These are phyloP conservation scores for Oenanthe melanoleuca DNA, from an alignment of 2,113 vertebrate species.

Conservation along the genomic window DNA sequence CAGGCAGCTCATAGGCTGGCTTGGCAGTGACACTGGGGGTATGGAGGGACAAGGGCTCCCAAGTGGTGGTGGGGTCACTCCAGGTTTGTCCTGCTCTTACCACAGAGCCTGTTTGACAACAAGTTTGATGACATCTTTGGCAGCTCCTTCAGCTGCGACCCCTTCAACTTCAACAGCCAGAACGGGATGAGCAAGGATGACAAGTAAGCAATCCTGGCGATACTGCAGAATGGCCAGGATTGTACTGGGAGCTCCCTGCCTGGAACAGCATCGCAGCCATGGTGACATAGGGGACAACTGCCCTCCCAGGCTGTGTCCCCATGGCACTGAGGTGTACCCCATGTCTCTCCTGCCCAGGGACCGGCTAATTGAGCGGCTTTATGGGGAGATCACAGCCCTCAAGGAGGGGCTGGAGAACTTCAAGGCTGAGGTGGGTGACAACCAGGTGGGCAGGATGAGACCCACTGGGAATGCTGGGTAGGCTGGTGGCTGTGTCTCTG, in stretches of 20 bases:
- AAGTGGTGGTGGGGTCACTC: neutral
- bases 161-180: conserved; percentile 96
- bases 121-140: conserved; percentile 96
- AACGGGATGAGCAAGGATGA: conserved; percentile 93
- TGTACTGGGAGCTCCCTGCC: accelerated
- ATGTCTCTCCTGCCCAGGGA: conserved; percentile 80
- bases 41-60: accelerated
- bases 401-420: conserved; percentile 88
- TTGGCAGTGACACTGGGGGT: accelerated
- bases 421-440: conserved; percentile 84
- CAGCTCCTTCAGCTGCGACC: conserved; percentile 85
- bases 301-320: neutral
- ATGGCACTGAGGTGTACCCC: neutral
- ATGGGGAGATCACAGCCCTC: conserved; percentile 83
- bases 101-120: conserved; percentile 84
- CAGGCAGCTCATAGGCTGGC: neutral
- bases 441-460: neutral
- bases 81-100: neutral
- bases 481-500: neutral
- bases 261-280: accelerated
- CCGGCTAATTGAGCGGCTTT: conserved; percentile 88
- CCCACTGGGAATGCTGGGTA: too few relatives aligned
- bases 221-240: accelerated
- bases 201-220: conserved; percentile 78
- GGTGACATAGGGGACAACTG: neutral